phyloP scores from a whole-genome alignment of 2,888 invertebrate species.

The Nesidiocoris tenuis region DNA sequence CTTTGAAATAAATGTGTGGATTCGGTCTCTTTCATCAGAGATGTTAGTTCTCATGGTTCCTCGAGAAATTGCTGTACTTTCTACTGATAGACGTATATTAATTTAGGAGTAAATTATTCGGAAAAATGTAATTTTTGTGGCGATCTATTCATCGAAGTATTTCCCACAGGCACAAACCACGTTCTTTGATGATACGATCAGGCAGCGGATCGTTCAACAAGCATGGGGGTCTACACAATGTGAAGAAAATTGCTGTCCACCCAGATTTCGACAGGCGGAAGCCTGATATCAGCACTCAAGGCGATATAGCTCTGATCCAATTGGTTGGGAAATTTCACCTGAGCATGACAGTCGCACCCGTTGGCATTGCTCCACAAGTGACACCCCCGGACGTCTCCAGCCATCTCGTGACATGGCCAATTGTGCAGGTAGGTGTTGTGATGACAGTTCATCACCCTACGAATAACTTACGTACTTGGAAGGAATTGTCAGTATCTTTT shows the following conservation, averaged over 20 bases:
- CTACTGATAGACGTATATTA: too few relatives aligned
- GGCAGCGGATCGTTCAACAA: conserved; percentile 16
- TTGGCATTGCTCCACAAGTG: background rate
- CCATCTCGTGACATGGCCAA: conserved; percentile 13
- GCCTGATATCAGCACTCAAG: background rate
- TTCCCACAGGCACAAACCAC: conserved; percentile 11
- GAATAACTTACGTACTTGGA: too few relatives aligned
- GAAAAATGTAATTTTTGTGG: too few relatives aligned
- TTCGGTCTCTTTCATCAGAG: too few relatives aligned
- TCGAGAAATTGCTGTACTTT: too few relatives aligned
- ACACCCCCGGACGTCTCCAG: background rate
- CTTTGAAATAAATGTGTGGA: too few relatives aligned
- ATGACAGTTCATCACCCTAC: too few relatives aligned
- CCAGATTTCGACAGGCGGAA: background rate
- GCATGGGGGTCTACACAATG: conserved; percentile 5
- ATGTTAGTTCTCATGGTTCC: too few relatives aligned
- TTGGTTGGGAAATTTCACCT: background rate
- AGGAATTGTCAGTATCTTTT: too few relatives aligned
- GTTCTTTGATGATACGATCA: conserved; percentile 4
- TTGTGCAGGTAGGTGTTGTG: too few relatives aligned
- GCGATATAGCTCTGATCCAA: conserved; percentile 13
- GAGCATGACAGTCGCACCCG: conserved; percentile 16
- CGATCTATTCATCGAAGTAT: too few relatives aligned
- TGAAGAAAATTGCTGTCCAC: conserved; percentile 7
- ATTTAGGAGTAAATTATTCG: too few relatives aligned